A percentile compares a stretch with the other conserved stretches of the same genome.
Conservation (phyloP, 1,140 invertebrate species). For the Drosophila murphyi region DNA sequence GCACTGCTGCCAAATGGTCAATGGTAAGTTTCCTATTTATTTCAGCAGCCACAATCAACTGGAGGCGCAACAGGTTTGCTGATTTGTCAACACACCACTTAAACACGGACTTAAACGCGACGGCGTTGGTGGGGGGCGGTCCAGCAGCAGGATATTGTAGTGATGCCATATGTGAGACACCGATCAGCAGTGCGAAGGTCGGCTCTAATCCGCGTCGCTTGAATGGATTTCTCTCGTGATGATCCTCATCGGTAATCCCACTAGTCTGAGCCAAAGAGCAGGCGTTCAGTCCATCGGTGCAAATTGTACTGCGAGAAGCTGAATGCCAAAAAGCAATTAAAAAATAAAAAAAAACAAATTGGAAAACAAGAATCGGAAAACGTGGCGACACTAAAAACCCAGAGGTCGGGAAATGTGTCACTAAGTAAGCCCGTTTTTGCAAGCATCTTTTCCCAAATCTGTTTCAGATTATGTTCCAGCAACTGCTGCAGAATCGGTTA, state of each 20-base stretch:
- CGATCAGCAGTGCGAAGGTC: constrained; percentile 91
- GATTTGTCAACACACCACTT: constrained; percentile 85
- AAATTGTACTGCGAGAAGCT: constrained; percentile 4
- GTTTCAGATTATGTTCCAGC: background rate
- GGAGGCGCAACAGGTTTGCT: constrained; percentile 87
- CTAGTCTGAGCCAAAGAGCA: constrained; percentile 15
- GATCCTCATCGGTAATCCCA: constrained; percentile 92
- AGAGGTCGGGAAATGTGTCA: too few species aligned
- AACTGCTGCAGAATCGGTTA: background rate
- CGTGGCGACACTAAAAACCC: too few species aligned
- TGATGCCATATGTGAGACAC: constrained; percentile 92
- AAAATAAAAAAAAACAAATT: background rate
- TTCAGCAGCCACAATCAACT: constrained; percentile 84
- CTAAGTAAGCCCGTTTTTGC: too few species aligned
- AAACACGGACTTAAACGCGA: constrained; percentile 50
- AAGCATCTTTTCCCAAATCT: background rate
- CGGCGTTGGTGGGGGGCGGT: constrained; percentile 70
- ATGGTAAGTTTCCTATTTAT: constrained; percentile 87
- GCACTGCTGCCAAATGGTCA: constrained; percentile 22
- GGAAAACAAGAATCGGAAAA: background rate
- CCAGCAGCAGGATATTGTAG: constrained; percentile 88
- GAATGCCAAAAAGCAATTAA: background rate
- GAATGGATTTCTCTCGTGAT: constrained; percentile 92
- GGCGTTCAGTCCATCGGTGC: constrained; percentile 43
- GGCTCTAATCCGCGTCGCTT: constrained; percentile 90